phyloP scores from a whole-genome alignment of 1,140 invertebrate species.

The Drosophila pruinosa region DNA sequence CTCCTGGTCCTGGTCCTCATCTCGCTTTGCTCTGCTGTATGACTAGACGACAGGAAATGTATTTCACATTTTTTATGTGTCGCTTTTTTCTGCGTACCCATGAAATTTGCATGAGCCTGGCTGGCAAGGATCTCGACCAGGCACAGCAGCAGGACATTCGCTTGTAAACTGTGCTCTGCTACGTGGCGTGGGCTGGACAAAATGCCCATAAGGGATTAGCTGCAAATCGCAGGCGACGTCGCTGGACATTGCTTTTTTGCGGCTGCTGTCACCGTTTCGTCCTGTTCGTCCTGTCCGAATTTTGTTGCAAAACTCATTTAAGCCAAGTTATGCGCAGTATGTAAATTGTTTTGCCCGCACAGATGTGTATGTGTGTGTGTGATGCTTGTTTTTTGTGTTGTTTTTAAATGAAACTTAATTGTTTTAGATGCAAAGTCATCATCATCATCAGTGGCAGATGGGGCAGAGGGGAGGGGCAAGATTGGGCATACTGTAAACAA shows the following conservation, averaged over 20 bases:
- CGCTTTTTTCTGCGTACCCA: conserved; percentile 62
- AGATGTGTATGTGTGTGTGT: conserved; percentile 3
- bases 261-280: conserved; percentile 26
- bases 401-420: conserved; percentile 80
- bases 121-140: conserved; percentile 34
- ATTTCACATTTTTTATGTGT: conserved; percentile 77
- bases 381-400: conserved; percentile 4
- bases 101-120: conserved; percentile 73
- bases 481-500: conserved; percentile 42
- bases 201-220: conserved; percentile 83
- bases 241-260: conserved; percentile 25
- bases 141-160: neutral
- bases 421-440: conserved; percentile 82
- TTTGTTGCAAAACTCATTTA: conserved; percentile 82
- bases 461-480: neutral
- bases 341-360: conserved; percentile 74
- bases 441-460: conserved; percentile 32
- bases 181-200: no score
- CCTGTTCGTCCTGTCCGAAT: conserved; percentile 48
- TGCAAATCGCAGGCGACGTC: conserved; percentile 70
- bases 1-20: neutral
- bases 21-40: conserved; percentile 13
- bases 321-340: conserved; percentile 79
- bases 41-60: conserved; percentile 82
- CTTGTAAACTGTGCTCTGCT: no score